Evolutionary conservation across 1,140 invertebrate species (phyloP).

Genomic region (Megathymus violae): DNA sequence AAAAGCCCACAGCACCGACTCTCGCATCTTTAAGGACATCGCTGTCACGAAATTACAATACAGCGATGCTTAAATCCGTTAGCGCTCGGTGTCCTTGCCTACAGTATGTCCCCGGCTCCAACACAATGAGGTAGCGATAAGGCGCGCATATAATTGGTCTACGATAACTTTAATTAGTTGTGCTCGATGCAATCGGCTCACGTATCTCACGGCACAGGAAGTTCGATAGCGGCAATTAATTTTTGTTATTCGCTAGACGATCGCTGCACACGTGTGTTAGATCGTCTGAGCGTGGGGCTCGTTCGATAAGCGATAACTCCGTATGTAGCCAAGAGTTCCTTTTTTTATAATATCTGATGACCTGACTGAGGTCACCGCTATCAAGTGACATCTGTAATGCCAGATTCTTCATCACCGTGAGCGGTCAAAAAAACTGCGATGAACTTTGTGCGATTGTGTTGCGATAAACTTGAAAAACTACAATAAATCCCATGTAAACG

Average conservation of each 20-base stretch:
- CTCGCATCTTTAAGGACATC: too few species aligned
- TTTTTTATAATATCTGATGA: too few species aligned
- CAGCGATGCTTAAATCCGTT: too few species aligned
- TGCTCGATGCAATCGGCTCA: conserved; percentile 60
- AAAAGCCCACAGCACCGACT: too few species aligned
- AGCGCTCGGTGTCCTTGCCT: conserved; percentile 23
- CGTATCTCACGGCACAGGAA: conserved; percentile 68
- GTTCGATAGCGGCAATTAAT: conserved; percentile 58
- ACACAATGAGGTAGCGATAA: conserved; percentile 73
- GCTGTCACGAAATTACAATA: too few species aligned
- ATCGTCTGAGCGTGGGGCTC: not conserved
- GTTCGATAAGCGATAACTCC: conserved; percentile 19
- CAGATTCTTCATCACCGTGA: too few species aligned
- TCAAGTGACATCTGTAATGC: too few species aligned
- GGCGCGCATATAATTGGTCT: conserved; percentile 71
- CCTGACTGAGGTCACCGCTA: too few species aligned
- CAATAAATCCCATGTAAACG: too few species aligned
- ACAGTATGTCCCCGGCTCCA: conserved; percentile 53
- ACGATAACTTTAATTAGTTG: conserved; percentile 77
- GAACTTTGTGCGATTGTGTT: too few species aligned
- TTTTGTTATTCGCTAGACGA: conserved; percentile 56
- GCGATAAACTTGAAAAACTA: too few species aligned
- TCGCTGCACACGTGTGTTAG: conserved; percentile 46
- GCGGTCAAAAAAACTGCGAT: too few species aligned
- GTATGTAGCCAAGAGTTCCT: conserved; percentile 6